These are phyloP conservation scores for Ceyx cyanopectus DNA, from an alignment of 2,113 vertebrate genomes.

Conservation along the genomic window DNA sequence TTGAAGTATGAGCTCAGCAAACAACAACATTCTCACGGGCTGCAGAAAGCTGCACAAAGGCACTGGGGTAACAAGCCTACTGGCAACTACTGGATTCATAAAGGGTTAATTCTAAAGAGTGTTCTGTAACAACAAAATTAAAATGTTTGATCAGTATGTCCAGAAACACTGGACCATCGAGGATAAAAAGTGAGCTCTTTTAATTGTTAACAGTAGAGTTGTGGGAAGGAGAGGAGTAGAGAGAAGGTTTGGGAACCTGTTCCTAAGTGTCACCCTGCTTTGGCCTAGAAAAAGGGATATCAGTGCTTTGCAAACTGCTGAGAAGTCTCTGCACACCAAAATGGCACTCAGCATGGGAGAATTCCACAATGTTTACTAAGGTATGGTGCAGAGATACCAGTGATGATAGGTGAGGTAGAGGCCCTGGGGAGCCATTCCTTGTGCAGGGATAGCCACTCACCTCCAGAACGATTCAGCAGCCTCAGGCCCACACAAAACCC, in stretches of 20 bases:
- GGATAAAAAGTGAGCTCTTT: not conserved
- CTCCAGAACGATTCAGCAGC: not conserved
- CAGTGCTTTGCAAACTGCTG: not conserved
- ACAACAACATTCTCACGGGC: not conserved
- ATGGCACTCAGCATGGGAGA: not conserved
- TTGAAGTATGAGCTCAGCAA: conserved; percentile 11
- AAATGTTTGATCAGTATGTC: not conserved
- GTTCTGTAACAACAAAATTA: not conserved
- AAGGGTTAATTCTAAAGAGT: not conserved
- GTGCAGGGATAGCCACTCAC: not conserved
- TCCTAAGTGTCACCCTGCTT: not conserved
- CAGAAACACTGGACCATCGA: not conserved
- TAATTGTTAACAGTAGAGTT: not conserved
- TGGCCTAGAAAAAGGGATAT: not conserved
- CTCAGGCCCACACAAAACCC: not conserved
- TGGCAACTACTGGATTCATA: not conserved
- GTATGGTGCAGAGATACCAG: not conserved
- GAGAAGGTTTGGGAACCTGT: not conserved
- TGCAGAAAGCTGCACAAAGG: not conserved
- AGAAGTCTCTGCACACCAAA: not conserved
- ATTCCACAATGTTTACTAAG: too few species aligned
- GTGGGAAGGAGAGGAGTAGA: not conserved
- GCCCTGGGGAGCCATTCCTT: not conserved
- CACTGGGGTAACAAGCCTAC: not conserved
- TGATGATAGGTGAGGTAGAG: not conserved